Base-by-base conservation (phyloP, 2,113 vertebrate species). In the Cottus gobio region DNA sequence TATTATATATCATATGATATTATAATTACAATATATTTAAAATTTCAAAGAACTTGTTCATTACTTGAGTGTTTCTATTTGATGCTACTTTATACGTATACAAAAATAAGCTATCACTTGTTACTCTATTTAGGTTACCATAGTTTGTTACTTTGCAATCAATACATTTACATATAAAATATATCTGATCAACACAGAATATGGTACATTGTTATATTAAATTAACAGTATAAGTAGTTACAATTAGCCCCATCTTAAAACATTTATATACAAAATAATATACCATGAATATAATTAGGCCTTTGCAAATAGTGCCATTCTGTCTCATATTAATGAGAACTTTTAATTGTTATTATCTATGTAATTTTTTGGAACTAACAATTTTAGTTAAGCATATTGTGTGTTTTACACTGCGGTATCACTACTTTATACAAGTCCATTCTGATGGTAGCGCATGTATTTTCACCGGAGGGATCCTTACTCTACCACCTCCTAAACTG, bases 391-490 rank as follows among this genome's bases (percentile, higher is more conserved):
- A 26, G 1, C 28, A 26, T 64, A n/a, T 58, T 58, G 13, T 58
- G 3, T 57, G 20, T 24, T 70, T 31, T 46, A n/a, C 28, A 22
- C 1, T 22, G 30, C 30, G 4, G 6, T 71, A 39, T 20, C 58
- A 18, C 26, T 20, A 11, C 7, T 70, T 15, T 42, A 58, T 10
- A 60, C 2, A 13, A 54, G 0, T 63, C 4, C 4, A 3, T 39
- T 31, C 42, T 9, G 12, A 3, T 50, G 7, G 42, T 34, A 10
- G 48, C 4, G 18, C 13, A 3, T 22, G 4, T 0, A 20, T 46
- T 80, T 68, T 71, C n/a, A 76, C 9, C 42, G 71, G 79, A 42
- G 7, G 6, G 75, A 28, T 77, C 65, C 72, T 26, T 7, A 39
- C 79, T 67, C 65, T 65, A 66, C 58, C 6, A 72, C 56, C 66